phyloP scores from a whole-genome alignment of 2,113 vertebrate genomes.

The Pterocles burchelli region DNA sequence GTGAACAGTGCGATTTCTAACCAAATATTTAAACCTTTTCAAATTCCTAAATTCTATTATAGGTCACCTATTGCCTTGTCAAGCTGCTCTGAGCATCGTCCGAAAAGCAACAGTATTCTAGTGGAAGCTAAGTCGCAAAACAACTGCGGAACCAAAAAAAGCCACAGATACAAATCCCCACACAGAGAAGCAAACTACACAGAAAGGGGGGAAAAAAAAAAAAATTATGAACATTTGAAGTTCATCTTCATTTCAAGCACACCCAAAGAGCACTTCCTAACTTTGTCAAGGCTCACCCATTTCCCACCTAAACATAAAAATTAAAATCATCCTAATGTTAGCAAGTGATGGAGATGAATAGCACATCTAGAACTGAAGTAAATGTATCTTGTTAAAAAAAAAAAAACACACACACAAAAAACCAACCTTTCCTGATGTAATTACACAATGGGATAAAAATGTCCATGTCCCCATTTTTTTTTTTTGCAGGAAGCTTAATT shows the following conservation, averaged over 20 bases:
- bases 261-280: not conserved
- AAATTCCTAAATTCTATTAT: not conserved
- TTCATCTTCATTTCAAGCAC: not conserved
- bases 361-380: not conserved
- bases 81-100: not conserved
- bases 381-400: not conserved
- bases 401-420: not conserved
- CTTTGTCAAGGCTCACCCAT: not conserved
- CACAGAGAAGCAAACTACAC: not conserved
- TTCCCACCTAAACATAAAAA: not conserved
- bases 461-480: accelerated
- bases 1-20: not conserved
- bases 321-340: not conserved
- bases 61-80: not conserved
- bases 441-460: not conserved
- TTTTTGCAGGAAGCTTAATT: not conserved
- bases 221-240: not conserved
- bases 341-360: not conserved
- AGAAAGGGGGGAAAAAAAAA: not conserved
- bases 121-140: not conserved
- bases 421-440: not conserved
- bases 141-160: not conserved
- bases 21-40: not conserved
- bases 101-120: not conserved
- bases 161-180: not conserved